Conservation (phyloP, 2,113 vertebrate genomes). For the Patagioenas fasciata region DNA sequence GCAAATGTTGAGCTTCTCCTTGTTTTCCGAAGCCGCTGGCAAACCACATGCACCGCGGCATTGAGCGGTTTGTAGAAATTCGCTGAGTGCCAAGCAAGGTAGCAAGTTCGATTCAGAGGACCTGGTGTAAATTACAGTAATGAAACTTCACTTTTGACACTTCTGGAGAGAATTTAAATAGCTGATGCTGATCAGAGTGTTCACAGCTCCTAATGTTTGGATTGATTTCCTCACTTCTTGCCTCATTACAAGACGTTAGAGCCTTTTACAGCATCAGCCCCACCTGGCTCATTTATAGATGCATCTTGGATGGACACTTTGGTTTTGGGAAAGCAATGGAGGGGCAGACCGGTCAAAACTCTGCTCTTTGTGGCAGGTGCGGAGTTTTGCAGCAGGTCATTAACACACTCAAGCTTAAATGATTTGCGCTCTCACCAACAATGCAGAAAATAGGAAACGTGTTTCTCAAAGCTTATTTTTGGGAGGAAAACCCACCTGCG, state of each 20-base stretch:
- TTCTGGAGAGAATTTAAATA: not conserved
- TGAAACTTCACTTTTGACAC: not conserved
- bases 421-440: fast-evolving
- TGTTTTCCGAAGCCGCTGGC: not conserved
- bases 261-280: not conserved
- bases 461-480: fast-evolving
- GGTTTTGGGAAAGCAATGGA: not conserved
- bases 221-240: not conserved
- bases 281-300: not conserved
- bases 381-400: not conserved
- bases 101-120: not conserved
- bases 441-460: fast-evolving
- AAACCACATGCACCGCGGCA: not conserved
- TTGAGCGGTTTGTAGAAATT: not conserved
- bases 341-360: not conserved
- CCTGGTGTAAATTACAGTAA: not conserved
- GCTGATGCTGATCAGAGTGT: not conserved
- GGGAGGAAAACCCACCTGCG: slow-evolving; percentile 78
- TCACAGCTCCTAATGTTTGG: not conserved
- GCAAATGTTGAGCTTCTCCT: not conserved
- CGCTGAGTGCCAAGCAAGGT: not conserved
- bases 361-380: not conserved
- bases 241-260: not conserved
- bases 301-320: not conserved
- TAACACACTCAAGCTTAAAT: not conserved